phyloP scores from a whole-genome alignment of 1,140 invertebrate species.

The Temnothorax nylanderi region DNA sequence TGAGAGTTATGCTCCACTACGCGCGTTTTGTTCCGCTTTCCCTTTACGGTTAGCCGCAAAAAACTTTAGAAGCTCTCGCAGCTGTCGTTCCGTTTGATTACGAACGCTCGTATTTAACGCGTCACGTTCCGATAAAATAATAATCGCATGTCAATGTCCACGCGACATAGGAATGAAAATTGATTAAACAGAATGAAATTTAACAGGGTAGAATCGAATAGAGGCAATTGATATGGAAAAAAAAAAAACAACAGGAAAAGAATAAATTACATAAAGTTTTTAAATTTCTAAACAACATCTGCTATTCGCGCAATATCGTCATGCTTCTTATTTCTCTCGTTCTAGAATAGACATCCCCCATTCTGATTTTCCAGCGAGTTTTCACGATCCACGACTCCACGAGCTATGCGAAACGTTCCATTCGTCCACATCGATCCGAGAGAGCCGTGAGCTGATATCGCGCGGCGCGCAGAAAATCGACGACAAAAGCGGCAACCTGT shows the following conservation, averaged over 20 bases:
- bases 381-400: conserved; percentile 28
- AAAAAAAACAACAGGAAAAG: neutral
- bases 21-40: neutral
- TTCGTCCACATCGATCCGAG: conserved; percentile 50
- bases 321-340: neutral
- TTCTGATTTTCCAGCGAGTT: conserved; percentile 53
- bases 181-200: neutral
- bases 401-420: conserved; percentile 39
- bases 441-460: conserved; percentile 49
- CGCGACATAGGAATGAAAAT: neutral
- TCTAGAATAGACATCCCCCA: conserved; percentile 30
- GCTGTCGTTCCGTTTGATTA: neutral
- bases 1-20: conserved; percentile 4
- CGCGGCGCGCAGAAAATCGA: conserved; percentile 49
- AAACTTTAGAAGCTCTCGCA: conserved; percentile 25
- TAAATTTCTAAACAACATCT: neutral
- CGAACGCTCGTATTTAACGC: neutral
- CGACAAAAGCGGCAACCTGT: conserved; percentile 61
- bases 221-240: neutral
- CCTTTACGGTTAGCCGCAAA: neutral
- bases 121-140: conserved; percentile 17
- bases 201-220: neutral
- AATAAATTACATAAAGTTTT: neutral
- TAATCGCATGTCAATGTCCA: neutral
- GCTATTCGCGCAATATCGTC: neutral